phyloP scores from a whole-genome alignment of 2,797 vertebrate species.

The Catamblyrhynchus diadema region DNA sequence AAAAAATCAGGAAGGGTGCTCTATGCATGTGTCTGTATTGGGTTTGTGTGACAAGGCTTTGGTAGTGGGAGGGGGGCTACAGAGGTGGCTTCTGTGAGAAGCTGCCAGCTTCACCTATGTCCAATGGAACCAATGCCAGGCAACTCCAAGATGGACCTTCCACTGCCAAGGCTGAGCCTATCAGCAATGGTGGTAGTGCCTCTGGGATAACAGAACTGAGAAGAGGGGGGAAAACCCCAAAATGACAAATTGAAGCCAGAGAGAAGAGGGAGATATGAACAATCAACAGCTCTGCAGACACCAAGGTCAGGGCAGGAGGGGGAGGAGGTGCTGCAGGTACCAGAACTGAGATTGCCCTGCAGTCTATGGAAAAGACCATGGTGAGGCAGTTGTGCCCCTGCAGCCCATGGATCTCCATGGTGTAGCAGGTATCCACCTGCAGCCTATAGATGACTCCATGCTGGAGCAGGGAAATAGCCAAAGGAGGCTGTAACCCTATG shows the following conservation, averaged over 20 bases:
- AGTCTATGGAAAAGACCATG: not conserved
- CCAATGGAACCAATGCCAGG: not conserved
- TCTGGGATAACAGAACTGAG: not conserved
- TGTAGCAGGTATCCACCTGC: not conserved
- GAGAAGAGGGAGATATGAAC: not conserved
- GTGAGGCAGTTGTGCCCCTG: not conserved
- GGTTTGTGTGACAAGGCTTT: not conserved
- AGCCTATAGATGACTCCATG: not conserved
- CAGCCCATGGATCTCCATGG: not conserved
- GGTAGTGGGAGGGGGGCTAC: not conserved
- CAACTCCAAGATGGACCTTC: not conserved
- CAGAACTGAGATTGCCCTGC: not conserved
- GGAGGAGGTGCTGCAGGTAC: not conserved
- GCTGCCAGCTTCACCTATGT: not conserved
- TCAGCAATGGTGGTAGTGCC: not conserved
- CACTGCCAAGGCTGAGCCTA: not conserved
- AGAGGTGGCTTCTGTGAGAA: not conserved
- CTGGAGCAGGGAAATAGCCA: not conserved
- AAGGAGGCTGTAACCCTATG: not conserved
- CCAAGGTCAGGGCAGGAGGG: not conserved
- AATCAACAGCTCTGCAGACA: not conserved
- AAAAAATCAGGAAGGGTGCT: not conserved
- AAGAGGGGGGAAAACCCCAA: rapidly evolving
- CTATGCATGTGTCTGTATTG: not conserved
- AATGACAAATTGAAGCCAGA: not conserved